These are phyloP conservation scores for Bacillus rossius DNA, from an alignment of 1,140 invertebrate species.

Conservation along the genomic window DNA sequence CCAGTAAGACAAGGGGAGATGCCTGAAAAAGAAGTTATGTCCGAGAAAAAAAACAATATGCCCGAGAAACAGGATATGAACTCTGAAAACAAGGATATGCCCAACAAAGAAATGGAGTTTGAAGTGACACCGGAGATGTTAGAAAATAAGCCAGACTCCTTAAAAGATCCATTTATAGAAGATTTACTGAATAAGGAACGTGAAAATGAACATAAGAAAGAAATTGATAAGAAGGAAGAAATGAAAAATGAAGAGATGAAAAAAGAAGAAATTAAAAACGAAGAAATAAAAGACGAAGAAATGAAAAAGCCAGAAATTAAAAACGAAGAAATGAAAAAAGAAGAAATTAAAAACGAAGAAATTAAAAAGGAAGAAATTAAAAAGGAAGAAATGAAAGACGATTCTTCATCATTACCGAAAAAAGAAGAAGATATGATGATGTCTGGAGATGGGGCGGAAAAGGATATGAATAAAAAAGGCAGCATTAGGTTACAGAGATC, in stretches of 20 bases:
- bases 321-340: slow-evolving; percentile 29
- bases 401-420: background rate
- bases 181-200: slow-evolving; percentile 31
- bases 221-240: slow-evolving; percentile 27
- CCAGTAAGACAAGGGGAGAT: background rate
- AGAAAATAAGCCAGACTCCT: background rate
- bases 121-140: background rate
- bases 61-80: slow-evolving; percentile 28
- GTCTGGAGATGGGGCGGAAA: no score
- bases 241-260: background rate
- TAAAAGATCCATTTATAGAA: slow-evolving; percentile 27
- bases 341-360: slow-evolving; percentile 30
- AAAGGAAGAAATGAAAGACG: background rate
- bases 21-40: background rate
- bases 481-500: no score
- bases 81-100: background rate
- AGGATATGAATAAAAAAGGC: no score
- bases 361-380: background rate
- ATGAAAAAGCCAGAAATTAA: background rate
- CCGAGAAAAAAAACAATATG: background rate
- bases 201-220: slow-evolving; percentile 1
- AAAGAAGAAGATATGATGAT: no score
- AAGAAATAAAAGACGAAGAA: background rate
- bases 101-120: background rate
- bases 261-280: background rate